A percentile compares a stretch with the other conserved stretches of the same genome.
These are phyloP conservation scores for Pseudomyrmex sp. DNA, from an alignment of 1,140 invertebrate genomes.

Conservation along the genomic window DNA sequence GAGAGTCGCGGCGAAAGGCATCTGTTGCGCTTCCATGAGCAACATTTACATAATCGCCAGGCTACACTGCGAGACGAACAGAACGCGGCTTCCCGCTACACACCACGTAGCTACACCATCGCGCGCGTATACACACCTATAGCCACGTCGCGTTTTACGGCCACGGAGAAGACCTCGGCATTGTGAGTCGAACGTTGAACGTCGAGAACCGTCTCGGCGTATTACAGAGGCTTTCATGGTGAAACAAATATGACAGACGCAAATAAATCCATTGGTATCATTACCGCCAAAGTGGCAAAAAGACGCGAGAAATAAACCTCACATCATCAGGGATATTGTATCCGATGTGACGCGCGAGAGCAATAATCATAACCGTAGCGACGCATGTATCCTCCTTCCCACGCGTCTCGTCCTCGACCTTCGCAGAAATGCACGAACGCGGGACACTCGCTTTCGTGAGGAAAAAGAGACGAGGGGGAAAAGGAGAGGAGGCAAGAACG, in stretches of 20 bases:
- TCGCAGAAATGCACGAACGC: slow-evolving; percentile 19
- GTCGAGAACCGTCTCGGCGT: background rate
- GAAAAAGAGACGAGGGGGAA: too few relatives aligned
- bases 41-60: slow-evolving; percentile 84
- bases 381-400: slow-evolving; percentile 10
- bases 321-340: slow-evolving; percentile 36
- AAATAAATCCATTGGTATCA: slow-evolving; percentile 22
- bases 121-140: too few relatives aligned
- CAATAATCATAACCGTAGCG: background rate
- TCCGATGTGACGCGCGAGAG: slow-evolving; percentile 11
- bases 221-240: background rate
- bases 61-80: slow-evolving; percentile 68
- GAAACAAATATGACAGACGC: slow-evolving; percentile 36
- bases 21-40: slow-evolving; percentile 84
- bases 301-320: background rate
- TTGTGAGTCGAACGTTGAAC: slow-evolving; percentile 59
- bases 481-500: slow-evolving; percentile 14
- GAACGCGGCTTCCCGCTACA: slow-evolving; percentile 53
- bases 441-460: slow-evolving; percentile 23
- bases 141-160: slow-evolving; percentile 42
- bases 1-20: slow-evolving; percentile 74
- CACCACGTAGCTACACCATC: too few relatives aligned
- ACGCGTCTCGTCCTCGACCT: slow-evolving; percentile 8
- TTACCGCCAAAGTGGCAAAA: slow-evolving; percentile 13
- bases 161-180: slow-evolving; percentile 50